Evolutionary conservation across 2,888 invertebrate species (phyloP).

Genomic region (Ptychoptera albimana): DNA sequence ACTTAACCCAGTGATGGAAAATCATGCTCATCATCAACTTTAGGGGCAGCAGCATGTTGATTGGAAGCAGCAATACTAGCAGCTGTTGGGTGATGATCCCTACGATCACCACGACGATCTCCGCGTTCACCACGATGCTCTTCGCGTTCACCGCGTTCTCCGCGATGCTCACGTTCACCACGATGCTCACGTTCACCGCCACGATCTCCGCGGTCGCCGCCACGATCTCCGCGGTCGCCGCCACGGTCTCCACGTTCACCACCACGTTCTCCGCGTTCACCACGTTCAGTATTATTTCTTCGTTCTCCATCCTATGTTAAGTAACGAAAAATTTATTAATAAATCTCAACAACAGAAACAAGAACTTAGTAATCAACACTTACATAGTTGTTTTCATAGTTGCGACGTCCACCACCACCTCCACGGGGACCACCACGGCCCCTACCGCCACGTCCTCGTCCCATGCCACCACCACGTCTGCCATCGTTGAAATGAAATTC

Average conservation of each 20-base stretch:
- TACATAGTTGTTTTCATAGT: not conserved
- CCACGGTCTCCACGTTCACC: conserved; percentile 12
- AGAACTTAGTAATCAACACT: not conserved
- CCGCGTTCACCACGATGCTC: conserved; percentile 12
- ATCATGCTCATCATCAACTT: conserved; percentile 90
- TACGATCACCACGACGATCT: conserved; percentile 13
- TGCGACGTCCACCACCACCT: conserved; percentile 16
- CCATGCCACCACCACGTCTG: conserved; percentile 50
- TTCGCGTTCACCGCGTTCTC: conserved; percentile 28
- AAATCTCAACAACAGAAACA: not conserved
- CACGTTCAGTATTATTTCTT: conserved; percentile 13
- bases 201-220: conserved; percentile 15
- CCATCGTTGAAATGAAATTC: conserved; percentile 77
- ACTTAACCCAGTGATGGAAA: conserved; percentile 81
- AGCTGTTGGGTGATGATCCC: conserved; percentile 16
- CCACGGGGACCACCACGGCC: conserved; percentile 35
- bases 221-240: conserved; percentile 18
- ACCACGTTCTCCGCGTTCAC: conserved; percentile 9
- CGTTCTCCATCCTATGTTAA: no score
- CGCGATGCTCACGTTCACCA: conserved; percentile 15
- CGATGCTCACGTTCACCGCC: conserved; percentile 21
- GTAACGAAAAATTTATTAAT: not conserved
- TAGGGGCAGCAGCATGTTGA: conserved; percentile 43
- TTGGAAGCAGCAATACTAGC: conserved; percentile 17
- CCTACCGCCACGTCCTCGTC: conserved; percentile 46